Base-by-base conservation (phyloP, 2,113 vertebrate species). In the Macrotus californicus region DNA sequence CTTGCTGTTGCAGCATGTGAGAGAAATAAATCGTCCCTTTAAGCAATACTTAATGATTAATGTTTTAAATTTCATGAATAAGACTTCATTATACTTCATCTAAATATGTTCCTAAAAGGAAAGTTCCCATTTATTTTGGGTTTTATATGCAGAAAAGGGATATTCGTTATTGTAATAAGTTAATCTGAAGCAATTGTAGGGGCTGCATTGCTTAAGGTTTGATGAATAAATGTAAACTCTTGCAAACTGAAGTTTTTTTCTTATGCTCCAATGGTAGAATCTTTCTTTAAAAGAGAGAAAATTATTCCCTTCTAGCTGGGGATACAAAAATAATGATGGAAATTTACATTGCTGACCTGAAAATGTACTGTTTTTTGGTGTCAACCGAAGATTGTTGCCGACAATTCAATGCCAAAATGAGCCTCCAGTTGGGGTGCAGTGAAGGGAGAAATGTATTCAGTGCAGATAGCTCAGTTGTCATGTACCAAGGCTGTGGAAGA, bases 251-350 rank as follows among this genome's bases (percentile, higher is more conserved):
- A 34, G 88, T 61, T 12, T 86, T 84, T 93, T 77, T 29, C 59
- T 54, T 39, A 77, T 72, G 21, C 43, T 81, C 66, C n/a, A 79
- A 34, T 39, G 46, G 21, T 69, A 64, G 26, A 66, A 26, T 92
- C 43, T 76, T 95, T 29, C n/a, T 86, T 94, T 59, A 61, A 36
- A 92, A 91, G 70, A 77, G n/a, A 69, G 22, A 86, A 89, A 73
- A 70, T 18, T 41, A 22, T 43, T 87, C 29, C 56, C 52, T 83
- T 77, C 50, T 81, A 29, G 59, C 3, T 59, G n/a, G 75, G 29
- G n/a, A 89, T 59, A 87, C 50, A 90, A 76, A 83, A 24, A 43
- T 76, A 66, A 46, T 34, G 10, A 66, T 13, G 36, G 19, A 16
- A 70, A 77, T 50, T 84, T 24, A 7, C 14, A 52, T 54, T 81